These are phyloP conservation scores for Mustelus asterias DNA, from an alignment of 2,113 vertebrate genomes.

Conservation along the genomic window DNA sequence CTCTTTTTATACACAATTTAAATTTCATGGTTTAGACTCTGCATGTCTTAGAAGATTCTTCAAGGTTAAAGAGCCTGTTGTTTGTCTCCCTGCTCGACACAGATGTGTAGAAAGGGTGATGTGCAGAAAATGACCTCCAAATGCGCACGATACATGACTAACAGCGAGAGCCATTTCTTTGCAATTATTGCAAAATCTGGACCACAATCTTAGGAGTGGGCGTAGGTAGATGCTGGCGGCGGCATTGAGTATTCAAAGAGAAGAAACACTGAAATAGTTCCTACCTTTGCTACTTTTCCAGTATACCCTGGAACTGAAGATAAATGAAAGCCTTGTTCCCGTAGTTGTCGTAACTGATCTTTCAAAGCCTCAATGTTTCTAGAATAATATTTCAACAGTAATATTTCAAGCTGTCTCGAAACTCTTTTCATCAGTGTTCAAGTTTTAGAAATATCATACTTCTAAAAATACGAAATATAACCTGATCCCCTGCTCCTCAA, in stretches of 20 bases:
- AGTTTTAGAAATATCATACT: not conserved
- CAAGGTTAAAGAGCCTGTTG: not conserved
- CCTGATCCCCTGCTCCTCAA: not conserved
- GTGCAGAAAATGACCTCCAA: not conserved
- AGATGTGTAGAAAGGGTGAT: not conserved
- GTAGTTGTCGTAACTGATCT: conserved; percentile 69
- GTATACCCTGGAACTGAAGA: conserved; percentile 71
- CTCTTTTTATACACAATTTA: not conserved
- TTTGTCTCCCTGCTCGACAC: not conserved
- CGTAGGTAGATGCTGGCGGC: not conserved
- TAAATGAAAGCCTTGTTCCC: conserved; percentile 67
- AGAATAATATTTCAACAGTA: conserved; percentile 42
- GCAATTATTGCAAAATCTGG: not conserved
- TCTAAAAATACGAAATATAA: not conserved
- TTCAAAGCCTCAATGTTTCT: conserved; percentile 80
- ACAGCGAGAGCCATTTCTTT: too few species aligned
- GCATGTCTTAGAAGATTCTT: not conserved
- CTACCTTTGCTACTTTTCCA: conserved; percentile 78
- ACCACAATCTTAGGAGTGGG: not conserved
- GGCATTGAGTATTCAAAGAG: not conserved
- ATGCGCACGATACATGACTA: not conserved
- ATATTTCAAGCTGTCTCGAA: not conserved
- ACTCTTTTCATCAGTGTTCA: not conserved
- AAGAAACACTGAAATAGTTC: conserved; percentile 28
- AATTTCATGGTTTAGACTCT: not conserved